Percentiles rank a stretch among this genome's conserved stretches.
Evolutionary conservation across 2,797 vertebrate species (phyloP).

Genomic region (Sebastes minor): DNA sequence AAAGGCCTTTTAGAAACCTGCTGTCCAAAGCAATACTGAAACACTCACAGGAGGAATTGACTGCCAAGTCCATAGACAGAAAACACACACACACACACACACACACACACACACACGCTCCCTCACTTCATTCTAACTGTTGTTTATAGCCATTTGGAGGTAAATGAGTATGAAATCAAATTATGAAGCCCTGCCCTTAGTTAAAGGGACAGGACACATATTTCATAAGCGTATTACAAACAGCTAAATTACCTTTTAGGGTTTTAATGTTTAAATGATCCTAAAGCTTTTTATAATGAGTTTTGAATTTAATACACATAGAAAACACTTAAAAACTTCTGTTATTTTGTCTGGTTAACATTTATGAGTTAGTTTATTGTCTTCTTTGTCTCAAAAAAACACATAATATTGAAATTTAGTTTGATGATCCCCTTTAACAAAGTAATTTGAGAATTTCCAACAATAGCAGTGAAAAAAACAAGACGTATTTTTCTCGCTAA

Average conservation of each 20-base stretch:
- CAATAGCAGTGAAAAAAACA: neutral
- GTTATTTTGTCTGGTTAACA: neutral
- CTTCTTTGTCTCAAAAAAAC: neutral
- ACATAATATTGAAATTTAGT: neutral
- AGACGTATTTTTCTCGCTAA: no score
- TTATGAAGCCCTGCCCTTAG: constrained; percentile 76
- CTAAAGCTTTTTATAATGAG: constrained; percentile 36
- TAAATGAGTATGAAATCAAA: constrained; percentile 81
- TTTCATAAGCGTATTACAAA: constrained; percentile 62
- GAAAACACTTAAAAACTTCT: constrained; percentile 11
- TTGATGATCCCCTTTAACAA: neutral
- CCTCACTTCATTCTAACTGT: constrained; percentile 78
- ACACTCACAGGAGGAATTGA: constrained; percentile 79
- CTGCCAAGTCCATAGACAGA: constrained; percentile 49
- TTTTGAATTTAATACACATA: constrained; percentile 20
- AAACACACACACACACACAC: constrained; percentile 6
- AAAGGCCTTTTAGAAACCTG: constrained; percentile 82
- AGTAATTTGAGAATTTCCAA: neutral
- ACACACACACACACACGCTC: constrained; percentile 31
- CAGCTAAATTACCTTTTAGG: constrained; percentile 58
- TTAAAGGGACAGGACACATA: constrained; percentile 69
- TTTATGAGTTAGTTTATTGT: neutral
- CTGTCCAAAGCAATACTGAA: constrained; percentile 82
- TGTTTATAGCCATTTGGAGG: constrained; percentile 82
- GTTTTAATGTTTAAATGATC: constrained; percentile 65